Percentiles rank a stretch among this genome's conserved stretches.
Conservation (phyloP, 2,888 invertebrate species). For the Andrena bucephala region DNA sequence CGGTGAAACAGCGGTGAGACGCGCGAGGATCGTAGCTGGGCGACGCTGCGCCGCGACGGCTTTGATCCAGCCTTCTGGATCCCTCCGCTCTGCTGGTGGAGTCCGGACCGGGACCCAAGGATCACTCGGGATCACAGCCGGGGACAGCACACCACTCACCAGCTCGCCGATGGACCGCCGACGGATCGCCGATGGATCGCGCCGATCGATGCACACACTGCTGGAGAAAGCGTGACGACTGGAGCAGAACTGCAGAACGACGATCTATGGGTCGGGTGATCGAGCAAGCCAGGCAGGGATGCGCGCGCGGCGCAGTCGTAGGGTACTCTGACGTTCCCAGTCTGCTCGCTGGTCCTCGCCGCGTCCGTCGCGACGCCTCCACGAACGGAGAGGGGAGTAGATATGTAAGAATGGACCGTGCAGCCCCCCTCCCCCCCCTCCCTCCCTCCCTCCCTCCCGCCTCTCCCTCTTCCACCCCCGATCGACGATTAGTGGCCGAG, state of each 20-base stretch:
- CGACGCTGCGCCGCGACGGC: background rate
- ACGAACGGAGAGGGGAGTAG: slow-evolving; percentile 19
- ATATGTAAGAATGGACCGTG: slow-evolving; percentile 49
- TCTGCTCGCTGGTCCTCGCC: slow-evolving; percentile 69
- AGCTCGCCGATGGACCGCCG: background rate
- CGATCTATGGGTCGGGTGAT: slow-evolving; percentile 25
- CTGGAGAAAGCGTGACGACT: background rate
- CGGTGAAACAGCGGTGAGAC: background rate
- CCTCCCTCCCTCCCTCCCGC: too few relatives aligned
- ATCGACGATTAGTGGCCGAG: slow-evolving; percentile 39
- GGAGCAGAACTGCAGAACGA: background rate
- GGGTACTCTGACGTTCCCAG: slow-evolving; percentile 73
- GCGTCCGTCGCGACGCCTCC: slow-evolving; percentile 65
- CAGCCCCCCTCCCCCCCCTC: background rate
- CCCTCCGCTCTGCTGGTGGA: background rate
- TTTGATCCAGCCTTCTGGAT: background rate
- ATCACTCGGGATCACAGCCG: too few relatives aligned
- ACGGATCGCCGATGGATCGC: background rate
- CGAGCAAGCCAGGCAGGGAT: slow-evolving; percentile 52
- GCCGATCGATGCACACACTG: slow-evolving; percentile 23
- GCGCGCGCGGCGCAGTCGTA: slow-evolving; percentile 72
- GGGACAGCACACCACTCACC: background rate
- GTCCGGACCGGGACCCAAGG: background rate
- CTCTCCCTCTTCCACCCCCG: rapidly evolving
- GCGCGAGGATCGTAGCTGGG: background rate